Conservation (phyloP, 2,888 invertebrate species). For the Opisthograptis luteolata region DNA sequence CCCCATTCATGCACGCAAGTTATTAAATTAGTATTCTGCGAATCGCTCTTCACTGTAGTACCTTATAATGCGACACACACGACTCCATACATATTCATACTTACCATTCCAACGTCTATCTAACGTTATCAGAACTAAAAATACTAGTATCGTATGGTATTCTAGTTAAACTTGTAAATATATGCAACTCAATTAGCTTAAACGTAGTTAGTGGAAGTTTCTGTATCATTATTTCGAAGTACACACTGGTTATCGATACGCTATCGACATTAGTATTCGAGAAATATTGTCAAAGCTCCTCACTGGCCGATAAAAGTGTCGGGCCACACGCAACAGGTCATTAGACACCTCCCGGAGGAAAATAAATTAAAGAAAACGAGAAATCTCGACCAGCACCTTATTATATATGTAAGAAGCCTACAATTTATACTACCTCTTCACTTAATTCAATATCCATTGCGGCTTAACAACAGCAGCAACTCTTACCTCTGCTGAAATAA, state of each 20-base stretch:
- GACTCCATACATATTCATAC: slow-evolving; percentile 41
- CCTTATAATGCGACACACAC: slow-evolving; percentile 21
- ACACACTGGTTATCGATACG: slow-evolving; percentile 58
- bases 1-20: slow-evolving; percentile 36
- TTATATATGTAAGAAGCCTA: slow-evolving; percentile 52
- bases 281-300: slow-evolving; percentile 80
- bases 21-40: slow-evolving; percentile 37
- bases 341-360: slow-evolving; percentile 81
- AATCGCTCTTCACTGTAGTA: slow-evolving; percentile 14
- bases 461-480: slow-evolving; percentile 8
- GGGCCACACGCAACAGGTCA: slow-evolving; percentile 82
- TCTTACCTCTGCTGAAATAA: background rate
- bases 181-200: slow-evolving; percentile 56
- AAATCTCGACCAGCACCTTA: slow-evolving; percentile 73
- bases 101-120: slow-evolving; percentile 35
- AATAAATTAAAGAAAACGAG: slow-evolving; percentile 83
- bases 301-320: slow-evolving; percentile 80
- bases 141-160: slow-evolving; percentile 28
- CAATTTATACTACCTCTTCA: slow-evolving; percentile 37
- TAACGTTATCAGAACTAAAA: slow-evolving; percentile 38
- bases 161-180: slow-evolving; percentile 45
- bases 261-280: slow-evolving; percentile 70
- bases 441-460: slow-evolving; percentile 39
- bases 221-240: slow-evolving; percentile 10
- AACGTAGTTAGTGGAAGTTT: slow-evolving; percentile 19